phyloP scores from a whole-genome alignment of 2,797 vertebrate genomes.

The Dryobates pubescens region DNA sequence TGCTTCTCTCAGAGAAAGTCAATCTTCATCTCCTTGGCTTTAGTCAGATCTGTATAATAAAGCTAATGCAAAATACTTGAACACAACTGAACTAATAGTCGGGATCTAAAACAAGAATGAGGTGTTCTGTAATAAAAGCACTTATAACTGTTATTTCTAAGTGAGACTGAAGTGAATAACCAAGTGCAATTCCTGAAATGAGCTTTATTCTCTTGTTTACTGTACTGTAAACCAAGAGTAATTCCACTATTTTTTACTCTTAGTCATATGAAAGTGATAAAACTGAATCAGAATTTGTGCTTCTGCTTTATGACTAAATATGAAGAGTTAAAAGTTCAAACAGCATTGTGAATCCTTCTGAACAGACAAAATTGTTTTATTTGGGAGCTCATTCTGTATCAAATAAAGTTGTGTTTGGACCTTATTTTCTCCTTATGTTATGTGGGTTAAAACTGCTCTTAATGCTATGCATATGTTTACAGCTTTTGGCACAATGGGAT shows the following conservation, averaged over 20 bases:
- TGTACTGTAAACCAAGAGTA: not conserved
- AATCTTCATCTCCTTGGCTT: not conserved
- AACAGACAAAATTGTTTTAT: not conserved
- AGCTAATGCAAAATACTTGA: not conserved
- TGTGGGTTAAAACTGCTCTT: not conserved
- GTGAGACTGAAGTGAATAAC: not conserved
- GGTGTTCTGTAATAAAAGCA: not conserved
- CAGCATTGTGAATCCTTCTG: not conserved
- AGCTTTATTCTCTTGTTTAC: conserved; percentile 4
- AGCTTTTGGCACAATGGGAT: not conserved
- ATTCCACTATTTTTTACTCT: not conserved
- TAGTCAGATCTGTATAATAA: not conserved
- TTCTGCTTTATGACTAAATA: conserved; percentile 25
- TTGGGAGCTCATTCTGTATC: not conserved
- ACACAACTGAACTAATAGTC: not conserved
- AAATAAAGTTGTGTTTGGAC: not conserved
- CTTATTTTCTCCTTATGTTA: not conserved
- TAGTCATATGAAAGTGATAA: not conserved
- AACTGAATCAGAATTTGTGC: not conserved
- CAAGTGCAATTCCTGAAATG: not conserved
- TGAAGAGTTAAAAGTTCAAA: conserved; percentile 30
- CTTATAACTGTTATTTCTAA: not conserved
- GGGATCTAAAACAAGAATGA: not conserved
- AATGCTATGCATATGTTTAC: not conserved
- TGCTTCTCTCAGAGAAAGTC: not conserved